phyloP scores from a whole-genome alignment of 2,113 vertebrate genomes.

The Peromyscus maniculatus region DNA sequence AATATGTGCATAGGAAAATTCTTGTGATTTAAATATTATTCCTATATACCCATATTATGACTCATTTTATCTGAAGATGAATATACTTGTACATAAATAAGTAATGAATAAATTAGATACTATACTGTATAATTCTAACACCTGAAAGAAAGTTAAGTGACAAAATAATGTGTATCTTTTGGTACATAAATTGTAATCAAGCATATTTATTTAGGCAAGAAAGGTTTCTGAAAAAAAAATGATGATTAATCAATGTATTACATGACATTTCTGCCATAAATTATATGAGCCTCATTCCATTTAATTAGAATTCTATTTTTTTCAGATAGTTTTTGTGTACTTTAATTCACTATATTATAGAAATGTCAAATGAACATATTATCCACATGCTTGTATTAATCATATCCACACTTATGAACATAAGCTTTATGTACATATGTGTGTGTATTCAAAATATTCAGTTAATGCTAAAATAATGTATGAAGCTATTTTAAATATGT shows the following conservation, averaged over 20 bases:
- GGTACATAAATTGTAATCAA: not conserved
- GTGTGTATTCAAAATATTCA: not conserved
- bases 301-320: not conserved
- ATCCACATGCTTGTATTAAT: not conserved
- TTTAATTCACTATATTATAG: not conserved
- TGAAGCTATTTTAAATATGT: not conserved
- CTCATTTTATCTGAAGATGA: constrained; percentile 41
- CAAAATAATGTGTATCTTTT: not conserved
- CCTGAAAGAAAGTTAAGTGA: not conserved
- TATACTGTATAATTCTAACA: not conserved
- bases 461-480: not conserved
- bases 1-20: not conserved
- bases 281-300: not conserved
- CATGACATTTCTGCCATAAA: not conserved
- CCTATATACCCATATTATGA: constrained; percentile 1
- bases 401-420: not conserved
- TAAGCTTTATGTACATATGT: not conserved
- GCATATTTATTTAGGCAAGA: not conserved
- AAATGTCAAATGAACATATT: not conserved
- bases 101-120: constrained; percentile 35
- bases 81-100: not conserved
- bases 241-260: not conserved
- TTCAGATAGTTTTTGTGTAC: not conserved
- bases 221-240: not conserved
- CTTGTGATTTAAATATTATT: constrained; percentile 55